Evolutionary conservation across 2,797 vertebrate genomes (phyloP).

Genomic region (Zalophus californianus): DNA sequence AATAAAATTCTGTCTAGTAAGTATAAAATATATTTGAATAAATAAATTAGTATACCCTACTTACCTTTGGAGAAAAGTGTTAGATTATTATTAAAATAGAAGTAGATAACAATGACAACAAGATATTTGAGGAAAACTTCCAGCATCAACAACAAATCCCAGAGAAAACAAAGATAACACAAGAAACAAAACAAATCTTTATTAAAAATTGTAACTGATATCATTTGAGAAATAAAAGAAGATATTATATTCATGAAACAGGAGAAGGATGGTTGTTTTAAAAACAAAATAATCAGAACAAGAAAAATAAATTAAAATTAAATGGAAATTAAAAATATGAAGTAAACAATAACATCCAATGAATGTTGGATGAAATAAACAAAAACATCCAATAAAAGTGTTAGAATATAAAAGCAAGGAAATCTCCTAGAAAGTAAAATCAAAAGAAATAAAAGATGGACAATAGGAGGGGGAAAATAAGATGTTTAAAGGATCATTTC

Average conservation of each 20-base stretch:
- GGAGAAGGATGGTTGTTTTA: neutral
- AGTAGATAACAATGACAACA: conserved; percentile 16
- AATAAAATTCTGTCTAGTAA: neutral
- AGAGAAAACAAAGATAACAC: neutral
- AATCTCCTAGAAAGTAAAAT: conserved; percentile 2
- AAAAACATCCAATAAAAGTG: neutral
- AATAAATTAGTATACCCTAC: neutral
- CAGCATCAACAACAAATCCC: neutral
- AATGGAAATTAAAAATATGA: neutral
- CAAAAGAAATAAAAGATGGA: neutral
- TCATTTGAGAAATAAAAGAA: neutral
- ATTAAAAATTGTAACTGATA: neutral
- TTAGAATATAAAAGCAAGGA: neutral
- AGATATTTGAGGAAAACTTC: neutral
- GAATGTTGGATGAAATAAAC: neutral
- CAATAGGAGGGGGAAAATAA: neutral
- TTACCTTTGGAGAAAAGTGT: neutral
- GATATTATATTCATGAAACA: neutral
- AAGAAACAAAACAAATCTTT: conserved; percentile 19
- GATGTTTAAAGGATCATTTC: neutral
- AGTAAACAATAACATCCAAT: neutral
- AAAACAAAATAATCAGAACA: neutral
- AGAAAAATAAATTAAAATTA: neutral
- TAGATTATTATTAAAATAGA: conserved; percentile 35
- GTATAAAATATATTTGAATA: neutral